Evolutionary conservation across 1,140 invertebrate genomes (phyloP), one percentile per base, ranked within the genome.

Genomic region (Delia radicum): DNA sequence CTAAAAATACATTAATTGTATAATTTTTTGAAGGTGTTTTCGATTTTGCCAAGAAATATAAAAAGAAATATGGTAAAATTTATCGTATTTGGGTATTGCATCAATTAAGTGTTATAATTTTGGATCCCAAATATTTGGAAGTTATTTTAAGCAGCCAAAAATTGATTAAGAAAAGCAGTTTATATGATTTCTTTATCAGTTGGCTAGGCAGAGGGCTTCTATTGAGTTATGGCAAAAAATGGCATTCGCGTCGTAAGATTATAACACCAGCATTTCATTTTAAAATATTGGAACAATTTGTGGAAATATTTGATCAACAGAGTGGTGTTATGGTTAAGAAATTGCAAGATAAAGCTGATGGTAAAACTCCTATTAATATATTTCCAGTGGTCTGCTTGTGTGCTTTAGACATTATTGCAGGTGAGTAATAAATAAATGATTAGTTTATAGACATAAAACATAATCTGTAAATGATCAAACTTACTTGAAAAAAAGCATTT

Each of bases 241-340:
- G 95, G 95, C 89, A 90, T n/a, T 83, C 80, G 0, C 84, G 93
- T 65, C 84, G 95, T 46, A 95, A 94, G 87, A 87, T 95, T 48
- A 80, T 96, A 7, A 96, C 94, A 2, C 93, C 94, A 26, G 91
- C 93, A 0, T 96, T 96, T 82, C 95, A 96, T 82, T 95, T 95
- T 81, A 91, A 91, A 74, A 95, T 96, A 65, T 86, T 96, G 2
- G 90, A 94, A 77, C 90, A 93, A 79, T 96, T 95, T 81, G 76
- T 94, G 1, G 87, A 90, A 12, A 87, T 93, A 2, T 93, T 95
- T 81, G 90, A 91, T 78, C 88, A 91, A 75, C 91, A 94, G 79
- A 87, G 89, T 28, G 79, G 86, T 4, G 85, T 89, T 18, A 84
- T 94, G 74, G 84, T 90, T 0, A 78, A 89, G 0, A 28, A 72